phyloP scores from a whole-genome alignment of 2,113 vertebrate genomes.

The Hydrolagus affinis region DNA sequence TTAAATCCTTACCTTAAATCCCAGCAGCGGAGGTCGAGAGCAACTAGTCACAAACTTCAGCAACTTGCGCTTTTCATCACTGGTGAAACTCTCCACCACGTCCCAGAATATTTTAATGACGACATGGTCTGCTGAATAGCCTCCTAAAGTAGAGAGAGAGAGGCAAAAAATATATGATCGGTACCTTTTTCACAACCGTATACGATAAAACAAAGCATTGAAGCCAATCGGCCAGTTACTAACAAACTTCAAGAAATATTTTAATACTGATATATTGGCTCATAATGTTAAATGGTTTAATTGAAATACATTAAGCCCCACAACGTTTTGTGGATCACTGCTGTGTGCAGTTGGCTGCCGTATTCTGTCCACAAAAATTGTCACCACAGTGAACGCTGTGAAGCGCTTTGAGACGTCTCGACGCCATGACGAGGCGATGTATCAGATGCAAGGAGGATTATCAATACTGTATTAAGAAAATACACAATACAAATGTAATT shows the following conservation, averaged over 20 bases:
- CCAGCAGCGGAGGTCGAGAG: conserved; percentile 87
- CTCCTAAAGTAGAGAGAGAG: conserved; percentile 56
- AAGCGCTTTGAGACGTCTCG: too few relatives aligned
- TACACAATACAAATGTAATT: neutral
- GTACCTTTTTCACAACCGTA: neutral
- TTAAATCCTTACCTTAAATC: conserved; percentile 75
- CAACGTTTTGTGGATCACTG: too few relatives aligned
- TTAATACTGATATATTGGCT: neutral
- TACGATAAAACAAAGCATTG: neutral
- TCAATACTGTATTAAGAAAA: neutral
- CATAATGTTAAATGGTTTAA: neutral
- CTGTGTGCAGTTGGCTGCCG: too few relatives aligned
- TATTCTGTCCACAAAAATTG: too few relatives aligned
- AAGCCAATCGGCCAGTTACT: neutral
- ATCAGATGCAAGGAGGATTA: too few relatives aligned
- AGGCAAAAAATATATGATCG: neutral
- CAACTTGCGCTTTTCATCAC: conserved; percentile 90
- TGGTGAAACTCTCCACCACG: conserved; percentile 92
- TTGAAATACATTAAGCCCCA: neutral
- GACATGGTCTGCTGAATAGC: conserved; percentile 83
- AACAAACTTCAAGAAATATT: neutral
- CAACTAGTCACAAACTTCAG: conserved; percentile 96
- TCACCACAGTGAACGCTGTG: too few relatives aligned
- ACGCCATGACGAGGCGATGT: too few relatives aligned
- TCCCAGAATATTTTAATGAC: conserved; percentile 95